Percentiles rank a stretch among this genome's conserved stretches.
Evolutionary conservation across 2,113 vertebrate genomes (phyloP).

Genomic region (Spilogale gracilis): DNA sequence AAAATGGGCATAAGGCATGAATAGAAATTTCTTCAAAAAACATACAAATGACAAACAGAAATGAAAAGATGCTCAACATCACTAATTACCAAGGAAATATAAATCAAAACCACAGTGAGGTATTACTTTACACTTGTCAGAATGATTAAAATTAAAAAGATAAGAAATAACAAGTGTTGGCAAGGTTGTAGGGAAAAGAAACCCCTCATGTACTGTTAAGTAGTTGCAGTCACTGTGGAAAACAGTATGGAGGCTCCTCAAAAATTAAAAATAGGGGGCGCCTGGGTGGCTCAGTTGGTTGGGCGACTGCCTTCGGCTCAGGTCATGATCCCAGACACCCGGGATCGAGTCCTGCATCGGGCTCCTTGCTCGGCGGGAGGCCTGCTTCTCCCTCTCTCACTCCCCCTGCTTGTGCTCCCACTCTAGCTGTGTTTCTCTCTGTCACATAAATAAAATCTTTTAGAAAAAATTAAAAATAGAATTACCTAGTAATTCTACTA

Average conservation of each 20-base stretch:
- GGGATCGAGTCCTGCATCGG: too few species aligned
- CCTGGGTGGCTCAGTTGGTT: too few species aligned
- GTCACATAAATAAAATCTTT: too few species aligned
- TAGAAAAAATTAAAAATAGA: neutral
- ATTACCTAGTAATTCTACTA: neutral
- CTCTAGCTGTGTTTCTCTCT: too few species aligned
- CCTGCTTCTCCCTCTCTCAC: too few species aligned
- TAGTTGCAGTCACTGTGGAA: neutral
- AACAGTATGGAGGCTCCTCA: neutral
- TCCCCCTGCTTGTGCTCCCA: too few species aligned
- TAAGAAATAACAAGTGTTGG: neutral
- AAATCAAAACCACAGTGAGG: neutral
- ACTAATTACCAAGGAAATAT: neutral
- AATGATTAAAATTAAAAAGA: neutral
- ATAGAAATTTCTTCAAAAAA: neutral
- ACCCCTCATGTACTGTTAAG: neutral
- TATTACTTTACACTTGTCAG: neutral
- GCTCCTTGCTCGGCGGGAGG: too few species aligned
- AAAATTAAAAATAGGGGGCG: neutral
- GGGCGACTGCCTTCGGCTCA: too few species aligned
- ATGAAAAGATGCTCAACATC: neutral
- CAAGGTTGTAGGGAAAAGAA: neutral
- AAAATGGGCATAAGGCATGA: neutral
- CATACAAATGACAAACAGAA: neutral
- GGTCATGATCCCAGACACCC: too few species aligned